Evolutionary conservation across 2,888 invertebrate species (phyloP).

Genomic region (Philonicus albiceps): DNA sequence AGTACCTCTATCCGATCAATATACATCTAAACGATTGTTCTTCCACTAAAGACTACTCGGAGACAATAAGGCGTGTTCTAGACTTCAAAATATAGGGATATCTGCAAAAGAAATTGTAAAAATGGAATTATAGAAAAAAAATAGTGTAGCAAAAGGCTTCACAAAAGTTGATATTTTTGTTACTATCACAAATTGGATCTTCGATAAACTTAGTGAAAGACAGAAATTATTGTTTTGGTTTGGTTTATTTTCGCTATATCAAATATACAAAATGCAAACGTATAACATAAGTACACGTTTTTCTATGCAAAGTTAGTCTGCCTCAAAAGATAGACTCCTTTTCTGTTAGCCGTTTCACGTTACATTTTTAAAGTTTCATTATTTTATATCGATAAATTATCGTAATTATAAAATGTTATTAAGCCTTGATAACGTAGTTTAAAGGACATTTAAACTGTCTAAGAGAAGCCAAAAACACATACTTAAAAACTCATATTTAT

Average conservation of each 20-base stretch:
- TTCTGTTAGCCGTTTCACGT: background rate
- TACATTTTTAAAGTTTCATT: background rate
- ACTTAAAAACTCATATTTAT: background rate
- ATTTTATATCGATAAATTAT: background rate
- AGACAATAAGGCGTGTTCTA: too few relatives aligned
- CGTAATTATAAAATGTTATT: background rate
- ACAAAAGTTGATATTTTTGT: background rate
- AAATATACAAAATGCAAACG: slow-evolving; percentile 5
- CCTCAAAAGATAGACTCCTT: background rate
- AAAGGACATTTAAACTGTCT: background rate
- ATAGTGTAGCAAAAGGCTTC: background rate
- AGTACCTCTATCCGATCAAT: background rate
- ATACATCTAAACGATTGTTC: background rate
- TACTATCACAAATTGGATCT: background rate
- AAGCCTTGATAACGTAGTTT: background rate
- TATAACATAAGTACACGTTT: background rate
- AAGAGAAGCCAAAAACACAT: background rate
- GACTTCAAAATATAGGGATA: too few relatives aligned
- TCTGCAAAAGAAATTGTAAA: too few relatives aligned
- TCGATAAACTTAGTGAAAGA: background rate
- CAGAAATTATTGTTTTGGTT: background rate
- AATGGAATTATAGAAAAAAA: too few relatives aligned
- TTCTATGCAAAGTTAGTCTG: background rate
- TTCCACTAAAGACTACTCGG: too few relatives aligned
- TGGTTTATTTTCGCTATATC: background rate